Evolutionary conservation across 2,113 vertebrate species (phyloP), one percentile per base, ranked within the genome.

Genomic region (Podilymbus podiceps): DNA sequence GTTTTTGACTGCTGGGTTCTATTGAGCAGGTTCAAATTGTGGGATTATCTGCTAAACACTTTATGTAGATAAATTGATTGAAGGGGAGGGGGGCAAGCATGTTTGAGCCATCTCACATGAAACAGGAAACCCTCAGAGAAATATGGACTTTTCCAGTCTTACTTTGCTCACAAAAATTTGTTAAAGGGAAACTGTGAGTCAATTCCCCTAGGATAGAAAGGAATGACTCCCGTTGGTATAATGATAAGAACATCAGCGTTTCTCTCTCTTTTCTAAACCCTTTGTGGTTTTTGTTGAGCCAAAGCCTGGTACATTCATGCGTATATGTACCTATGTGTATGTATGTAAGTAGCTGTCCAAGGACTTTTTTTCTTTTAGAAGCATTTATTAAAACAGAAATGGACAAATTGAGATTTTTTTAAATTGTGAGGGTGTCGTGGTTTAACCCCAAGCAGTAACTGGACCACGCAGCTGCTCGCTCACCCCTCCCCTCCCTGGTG

Each of bases 1-100:
- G 84, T 90, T 88, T 33, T 38, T 72, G 50, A 93, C 63, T 93
- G 89, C 49, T 76, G 78, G 7, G n/a, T 59, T 85, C 92, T 64
- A 19, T 40, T 77, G 67, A 66, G 49, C 50, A 77, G 16, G 24
- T 72, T 93, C 53, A 68, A 59, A 50, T 31, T 88, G 38, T 22
- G 63, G 62, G 79, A 79, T 85, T 68, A 42, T 46, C 33, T 82
- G 66, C 52, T 50, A 25, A 93, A 81, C 8, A 72, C 59, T 66
- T 53, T 30, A 67, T 1, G 1, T 25, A 69, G 46, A 40, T 52
- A 38, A 25, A 4, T n/a, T 86, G 76, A 69, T 81, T 58, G 42
- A 69, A 66, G 18, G 8, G 1, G 2, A 46, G 46, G 15, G 2
- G 11, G 35, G 2, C 10, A 23, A 4, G 2, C 14, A 33, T 11